Conservation (phyloP, 1,140 invertebrate species). For the Calliphora vicina region DNA sequence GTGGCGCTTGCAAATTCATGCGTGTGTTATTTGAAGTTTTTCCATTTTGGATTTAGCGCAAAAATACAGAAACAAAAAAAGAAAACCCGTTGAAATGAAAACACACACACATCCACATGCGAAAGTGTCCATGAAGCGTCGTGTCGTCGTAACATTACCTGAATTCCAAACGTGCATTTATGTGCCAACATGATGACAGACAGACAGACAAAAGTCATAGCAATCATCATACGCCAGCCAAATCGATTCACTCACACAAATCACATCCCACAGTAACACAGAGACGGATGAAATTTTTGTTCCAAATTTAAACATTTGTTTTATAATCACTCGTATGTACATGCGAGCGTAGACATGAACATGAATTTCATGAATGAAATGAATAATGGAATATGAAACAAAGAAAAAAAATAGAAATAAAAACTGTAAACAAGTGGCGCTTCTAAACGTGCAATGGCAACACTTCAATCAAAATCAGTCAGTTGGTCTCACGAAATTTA, state of each 20-base stretch:
- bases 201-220: neutral
- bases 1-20: constrained; percentile 26
- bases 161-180: constrained; percentile 27
- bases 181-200: neutral
- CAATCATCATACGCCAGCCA: neutral
- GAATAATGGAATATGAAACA: neutral
- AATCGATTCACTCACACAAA: neutral
- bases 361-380: constrained; percentile 5
- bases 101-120: neutral
- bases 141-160: constrained; percentile 1
- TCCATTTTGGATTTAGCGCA: constrained; percentile 23
- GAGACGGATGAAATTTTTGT: neutral
- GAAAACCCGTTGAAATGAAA: constrained; percentile 3
- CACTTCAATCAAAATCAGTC: neutral
- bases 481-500: neutral
- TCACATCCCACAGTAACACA: neutral
- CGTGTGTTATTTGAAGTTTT: neutral
- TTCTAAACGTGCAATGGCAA: constrained; percentile 18
- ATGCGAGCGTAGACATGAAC: neutral
- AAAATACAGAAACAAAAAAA: no score
- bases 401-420: no score
- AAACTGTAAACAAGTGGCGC: constrained; percentile 2
- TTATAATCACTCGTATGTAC: neutral
- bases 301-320: constrained; percentile 21
- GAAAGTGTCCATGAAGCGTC: constrained; percentile 6